Evolutionary conservation across 2,113 vertebrate species (phyloP).

Genomic region (Fulmarus glacialis): DNA sequence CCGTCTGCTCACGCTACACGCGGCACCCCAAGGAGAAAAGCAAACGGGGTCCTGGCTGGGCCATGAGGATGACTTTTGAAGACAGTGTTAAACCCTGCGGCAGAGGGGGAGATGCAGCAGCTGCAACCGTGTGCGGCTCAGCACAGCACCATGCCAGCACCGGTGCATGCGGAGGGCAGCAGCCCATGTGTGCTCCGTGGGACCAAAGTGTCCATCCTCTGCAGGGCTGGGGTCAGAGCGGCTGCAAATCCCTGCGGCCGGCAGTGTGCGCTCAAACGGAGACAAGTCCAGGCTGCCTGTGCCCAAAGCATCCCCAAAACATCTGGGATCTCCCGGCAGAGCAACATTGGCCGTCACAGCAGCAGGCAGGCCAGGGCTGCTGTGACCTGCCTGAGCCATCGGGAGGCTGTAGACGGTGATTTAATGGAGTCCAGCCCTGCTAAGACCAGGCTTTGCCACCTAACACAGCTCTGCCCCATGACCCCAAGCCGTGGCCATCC

Average conservation of each 20-base stretch:
- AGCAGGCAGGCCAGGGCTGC: not conserved
- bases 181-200: accelerated
- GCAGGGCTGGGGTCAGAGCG: accelerated
- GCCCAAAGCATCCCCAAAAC: not conserved
- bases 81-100: not conserved
- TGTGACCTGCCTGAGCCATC: accelerated
- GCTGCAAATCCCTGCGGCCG: not conserved
- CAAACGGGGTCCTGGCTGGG: not conserved
- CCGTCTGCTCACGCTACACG: not conserved
- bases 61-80: accelerated
- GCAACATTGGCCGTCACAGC: accelerated
- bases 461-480: not conserved
- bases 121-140: not conserved
- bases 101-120: not conserved
- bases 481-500: not conserved
- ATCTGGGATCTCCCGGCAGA: not conserved
- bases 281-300: not conserved
- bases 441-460: not conserved
- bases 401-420: not conserved
- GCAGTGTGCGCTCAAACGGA: accelerated
- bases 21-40: accelerated
- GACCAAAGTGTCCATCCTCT: not conserved
- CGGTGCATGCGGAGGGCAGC: accelerated
- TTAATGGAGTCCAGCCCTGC: not conserved
- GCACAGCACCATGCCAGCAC: accelerated